phyloP scores from a whole-genome alignment of 2,113 vertebrate genomes.

The Brachionichthys hirsutus region DNA sequence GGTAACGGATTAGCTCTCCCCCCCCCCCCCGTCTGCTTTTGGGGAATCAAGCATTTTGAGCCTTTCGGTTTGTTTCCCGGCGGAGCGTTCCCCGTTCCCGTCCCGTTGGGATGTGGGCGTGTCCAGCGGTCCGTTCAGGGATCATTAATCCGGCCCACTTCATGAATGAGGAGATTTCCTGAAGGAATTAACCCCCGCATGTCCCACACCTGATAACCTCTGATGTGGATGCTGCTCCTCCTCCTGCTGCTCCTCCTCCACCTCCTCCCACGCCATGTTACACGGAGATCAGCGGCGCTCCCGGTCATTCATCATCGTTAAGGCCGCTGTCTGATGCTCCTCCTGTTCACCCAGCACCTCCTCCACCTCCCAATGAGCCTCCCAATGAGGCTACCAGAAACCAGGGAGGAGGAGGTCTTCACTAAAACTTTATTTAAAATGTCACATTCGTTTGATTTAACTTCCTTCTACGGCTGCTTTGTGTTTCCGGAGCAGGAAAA shows the following conservation, averaged over 20 bases:
- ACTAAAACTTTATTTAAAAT: too few species aligned
- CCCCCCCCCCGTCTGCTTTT: too few species aligned
- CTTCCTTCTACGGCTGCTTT: too few species aligned
- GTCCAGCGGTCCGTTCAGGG: constrained; percentile 13
- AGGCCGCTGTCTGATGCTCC: constrained; percentile 77
- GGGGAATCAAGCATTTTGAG: constrained; percentile 24
- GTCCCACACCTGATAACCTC: constrained; percentile 45
- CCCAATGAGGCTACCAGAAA: constrained; percentile 78
- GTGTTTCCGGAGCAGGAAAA: too few species aligned
- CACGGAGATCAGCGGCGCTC: constrained; percentile 48
- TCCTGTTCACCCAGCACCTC: constrained; percentile 59
- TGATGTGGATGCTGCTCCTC: constrained; percentile 38
- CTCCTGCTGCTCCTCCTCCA: constrained; percentile 6
- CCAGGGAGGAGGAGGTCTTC: constrained; percentile 30
- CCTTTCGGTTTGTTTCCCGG: constrained; percentile 43
- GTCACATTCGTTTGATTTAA: too few species aligned
- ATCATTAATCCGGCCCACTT: constrained; percentile 55
- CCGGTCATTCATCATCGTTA: constrained; percentile 83
- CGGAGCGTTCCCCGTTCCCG: constrained; percentile 21
- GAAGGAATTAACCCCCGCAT: constrained; percentile 64
- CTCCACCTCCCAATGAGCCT: constrained; percentile 54
- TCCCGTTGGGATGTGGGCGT: neutral
- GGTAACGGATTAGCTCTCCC: too few species aligned
- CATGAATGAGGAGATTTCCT: constrained; percentile 62
- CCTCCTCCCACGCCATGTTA: constrained; percentile 49